phyloP scores from a whole-genome alignment of 2,888 invertebrate genomes.

The Busseola fusca region DNA sequence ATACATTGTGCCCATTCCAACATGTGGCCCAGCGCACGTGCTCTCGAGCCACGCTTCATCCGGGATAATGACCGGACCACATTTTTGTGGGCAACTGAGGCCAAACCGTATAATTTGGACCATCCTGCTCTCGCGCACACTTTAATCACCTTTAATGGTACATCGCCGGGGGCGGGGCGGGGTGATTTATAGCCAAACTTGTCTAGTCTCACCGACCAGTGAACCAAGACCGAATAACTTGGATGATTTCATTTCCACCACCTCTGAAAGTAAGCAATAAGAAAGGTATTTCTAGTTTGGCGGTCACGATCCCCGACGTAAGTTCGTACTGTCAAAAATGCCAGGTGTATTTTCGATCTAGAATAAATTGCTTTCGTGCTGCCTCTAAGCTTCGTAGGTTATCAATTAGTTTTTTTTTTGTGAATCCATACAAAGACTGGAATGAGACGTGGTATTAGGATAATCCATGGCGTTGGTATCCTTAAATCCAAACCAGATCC shows the following conservation, averaged over 20 bases:
- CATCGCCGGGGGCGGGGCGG: slow-evolving; percentile 71
- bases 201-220: slow-evolving; percentile 66
- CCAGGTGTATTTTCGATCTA: slow-evolving; percentile 54
- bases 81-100: slow-evolving; percentile 73
- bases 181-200: slow-evolving; percentile 77
- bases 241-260: background rate
- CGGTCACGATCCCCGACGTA: slow-evolving; percentile 30
- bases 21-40: slow-evolving; percentile 68
- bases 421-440: slow-evolving; percentile 10
- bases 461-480: slow-evolving; percentile 12
- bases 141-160: slow-evolving; percentile 83
- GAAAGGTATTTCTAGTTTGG: slow-evolving; percentile 44
- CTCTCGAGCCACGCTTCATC: slow-evolving; percentile 52
- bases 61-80: slow-evolving; percentile 79
- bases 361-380: slow-evolving; percentile 52
- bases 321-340: slow-evolving; percentile 46
- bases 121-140: slow-evolving; percentile 79
- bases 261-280: slow-evolving; percentile 4
- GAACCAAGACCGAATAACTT: slow-evolving; percentile 58
- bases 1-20: slow-evolving; percentile 45
- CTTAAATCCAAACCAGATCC: background rate
- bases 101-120: slow-evolving; percentile 83
- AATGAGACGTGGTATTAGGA: slow-evolving; percentile 2
- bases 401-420: slow-evolving; percentile 21
- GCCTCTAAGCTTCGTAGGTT: slow-evolving; percentile 20